Evolutionary conservation across 2,797 vertebrate species (phyloP).

Genomic region (Acanthiza pusilla): DNA sequence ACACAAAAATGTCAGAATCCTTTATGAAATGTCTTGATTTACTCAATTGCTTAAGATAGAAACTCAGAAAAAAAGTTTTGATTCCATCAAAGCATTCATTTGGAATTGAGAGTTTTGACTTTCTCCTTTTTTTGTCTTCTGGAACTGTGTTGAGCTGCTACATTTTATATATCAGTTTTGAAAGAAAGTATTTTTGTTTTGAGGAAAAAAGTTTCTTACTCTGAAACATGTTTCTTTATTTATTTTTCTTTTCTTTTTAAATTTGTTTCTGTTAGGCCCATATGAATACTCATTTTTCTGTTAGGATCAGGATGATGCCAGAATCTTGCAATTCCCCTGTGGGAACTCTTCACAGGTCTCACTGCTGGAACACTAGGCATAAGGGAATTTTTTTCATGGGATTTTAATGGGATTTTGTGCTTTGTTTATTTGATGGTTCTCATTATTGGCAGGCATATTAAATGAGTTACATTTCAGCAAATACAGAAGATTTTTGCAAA

Average conservation of each 20-base stretch:
- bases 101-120: neutral
- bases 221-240: neutral
- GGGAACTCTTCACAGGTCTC: neutral
- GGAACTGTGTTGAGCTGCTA: neutral
- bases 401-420: neutral
- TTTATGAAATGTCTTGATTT: neutral
- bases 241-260: too few species aligned
- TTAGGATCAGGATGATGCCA: neutral
- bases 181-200: neutral
- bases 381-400: neutral
- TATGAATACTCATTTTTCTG: neutral
- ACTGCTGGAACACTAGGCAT: neutral
- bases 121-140: neutral
- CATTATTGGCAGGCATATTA: neutral
- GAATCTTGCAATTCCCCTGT: accelerated
- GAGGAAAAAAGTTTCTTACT: neutral
- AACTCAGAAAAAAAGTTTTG: neutral
- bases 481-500: neutral
- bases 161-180: neutral
- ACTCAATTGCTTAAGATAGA: neutral
- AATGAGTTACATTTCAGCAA: neutral
- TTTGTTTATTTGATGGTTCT: neutral
- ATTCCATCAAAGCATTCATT: neutral
- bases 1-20: neutral
- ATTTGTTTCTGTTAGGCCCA: neutral